Base-by-base conservation (phyloP, 2,888 invertebrate genomes). In the Drosophila paracracens region DNA sequence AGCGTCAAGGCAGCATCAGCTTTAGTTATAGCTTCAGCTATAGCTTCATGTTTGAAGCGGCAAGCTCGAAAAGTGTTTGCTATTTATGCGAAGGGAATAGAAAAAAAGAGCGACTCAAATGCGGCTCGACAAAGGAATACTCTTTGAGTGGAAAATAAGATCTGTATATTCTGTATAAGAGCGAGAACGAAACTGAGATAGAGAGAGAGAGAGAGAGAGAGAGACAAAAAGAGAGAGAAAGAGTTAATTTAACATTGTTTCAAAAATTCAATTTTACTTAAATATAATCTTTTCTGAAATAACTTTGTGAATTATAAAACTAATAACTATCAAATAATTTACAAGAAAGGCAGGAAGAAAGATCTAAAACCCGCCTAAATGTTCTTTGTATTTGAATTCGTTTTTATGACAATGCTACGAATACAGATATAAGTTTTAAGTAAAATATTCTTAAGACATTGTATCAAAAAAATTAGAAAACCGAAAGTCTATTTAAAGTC, bases 31-130 rank as follows among this genome's bases (percentile, higher is more conserved):
- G 57, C 53, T 38, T 16, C 56, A 63, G 61, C 57, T 62, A 36
- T 60, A 70, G 65, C 73, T 80, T 74, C 70, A 76, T 76, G 67
- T 76, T 80, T 67, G 70, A 64, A 70, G 52, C 71, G 74, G 61
- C 74, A 83, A 83, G 72, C 70, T 87, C 76, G 60, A 74, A 89
- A 79, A 89, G 79, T 82, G 84, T 89, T 87, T 87, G 77, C 88
- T 89, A 85, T 85, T 89, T 85, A 89, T 85, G 84, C 77, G 60
- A 84, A 84, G 84, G 73, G 76, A 82, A 84, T 69, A 69, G 46
- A 58, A 74, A 74, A 82, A 61, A 48, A 6, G 8, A 11, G 11
- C 5, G 27, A 2, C 4, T 4, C 7, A 10, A 10, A 35, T 25
- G 3, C 7, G 25, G 54, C 31, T 8, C 11, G 36, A 66, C 60